Evolutionary conservation across 2,113 vertebrate species (phyloP), one percentile per base, ranked within the genome.

Genomic region (Calypte anna): DNA sequence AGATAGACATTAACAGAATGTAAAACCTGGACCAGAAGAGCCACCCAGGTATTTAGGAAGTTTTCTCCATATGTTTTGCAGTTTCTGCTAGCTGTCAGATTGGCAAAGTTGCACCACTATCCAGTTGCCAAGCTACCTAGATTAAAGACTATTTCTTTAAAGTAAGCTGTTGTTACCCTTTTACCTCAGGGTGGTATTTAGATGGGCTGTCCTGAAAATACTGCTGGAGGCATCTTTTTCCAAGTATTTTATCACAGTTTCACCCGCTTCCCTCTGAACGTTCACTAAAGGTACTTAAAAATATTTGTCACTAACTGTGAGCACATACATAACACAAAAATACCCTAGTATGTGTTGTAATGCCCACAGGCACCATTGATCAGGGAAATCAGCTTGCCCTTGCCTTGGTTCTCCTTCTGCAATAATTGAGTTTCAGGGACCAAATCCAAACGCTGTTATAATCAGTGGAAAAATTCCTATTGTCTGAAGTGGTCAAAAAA

Each of bases 371-470:
- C 28, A 30, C 38, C 23, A 6, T 3, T 70, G 82, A 27, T 59
- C 36, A 31, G 20, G 21, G 27, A 7, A 61, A 13, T 44, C 17
- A 61, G 14, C 12, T 70, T 78, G 30, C 20, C 48, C 61, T 92
- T 72, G 61, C 27, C 44, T 84, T 84, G 12, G 3, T 70, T 88
- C 12, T 84, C 13, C 31, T 84, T 82, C 58, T 88, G 57, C 38
- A 78, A 6, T 31, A 80, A 92, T 68, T 89, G 80, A 81, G 44
- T 89, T 92, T 57, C 74, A 84, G 57, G 55, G 77, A 90, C 33
- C 27, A 75, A 84, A 78, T 93, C 74, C 88, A 96, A 90, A 53
- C 50, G 30, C 46, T 74, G 44, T 88, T 91, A 55, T 95, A 90
- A 30, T 55, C 36, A 86, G 21, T 70, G 44, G 59, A 88, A 89